These are phyloP conservation scores for Peromyscus eremicus DNA, from an alignment of 2,797 vertebrate genomes.

Conservation along the genomic window DNA sequence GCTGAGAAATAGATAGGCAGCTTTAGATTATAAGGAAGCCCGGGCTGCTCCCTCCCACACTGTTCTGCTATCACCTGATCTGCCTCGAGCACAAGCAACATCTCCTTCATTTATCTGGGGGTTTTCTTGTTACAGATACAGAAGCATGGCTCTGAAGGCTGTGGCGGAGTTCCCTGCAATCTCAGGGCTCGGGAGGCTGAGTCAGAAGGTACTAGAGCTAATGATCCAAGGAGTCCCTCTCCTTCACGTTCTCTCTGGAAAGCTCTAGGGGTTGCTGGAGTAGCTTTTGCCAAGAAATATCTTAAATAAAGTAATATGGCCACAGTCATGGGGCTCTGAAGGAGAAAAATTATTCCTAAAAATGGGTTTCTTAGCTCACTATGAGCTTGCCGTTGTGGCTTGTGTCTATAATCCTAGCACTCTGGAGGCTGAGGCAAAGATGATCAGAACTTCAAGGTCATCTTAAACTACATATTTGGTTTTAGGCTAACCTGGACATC, in stretches of 20 bases:
- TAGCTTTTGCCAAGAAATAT: not conserved
- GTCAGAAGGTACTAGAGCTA: not conserved
- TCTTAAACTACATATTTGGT: not conserved
- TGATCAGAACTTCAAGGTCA: not conserved
- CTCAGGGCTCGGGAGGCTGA: not conserved
- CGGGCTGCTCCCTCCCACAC: not conserved
- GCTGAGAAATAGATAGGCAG: not conserved
- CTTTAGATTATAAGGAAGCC: not conserved
- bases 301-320: not conserved
- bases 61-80: not conserved
- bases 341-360: not conserved
- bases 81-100: not conserved
- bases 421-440: not conserved
- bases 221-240: no score
- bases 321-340: not conserved
- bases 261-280: not conserved
- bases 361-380: not conserved
- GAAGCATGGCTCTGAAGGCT: no score
- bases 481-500: not conserved
- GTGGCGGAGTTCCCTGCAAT: not conserved
- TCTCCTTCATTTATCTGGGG: not conserved
- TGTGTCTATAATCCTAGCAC: not conserved
- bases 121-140: not conserved
- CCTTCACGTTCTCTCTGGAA: not conserved
- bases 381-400: not conserved